Conservation (phyloP, 2,113 vertebrate genomes). For the Phrynocephalus versicolor region DNA sequence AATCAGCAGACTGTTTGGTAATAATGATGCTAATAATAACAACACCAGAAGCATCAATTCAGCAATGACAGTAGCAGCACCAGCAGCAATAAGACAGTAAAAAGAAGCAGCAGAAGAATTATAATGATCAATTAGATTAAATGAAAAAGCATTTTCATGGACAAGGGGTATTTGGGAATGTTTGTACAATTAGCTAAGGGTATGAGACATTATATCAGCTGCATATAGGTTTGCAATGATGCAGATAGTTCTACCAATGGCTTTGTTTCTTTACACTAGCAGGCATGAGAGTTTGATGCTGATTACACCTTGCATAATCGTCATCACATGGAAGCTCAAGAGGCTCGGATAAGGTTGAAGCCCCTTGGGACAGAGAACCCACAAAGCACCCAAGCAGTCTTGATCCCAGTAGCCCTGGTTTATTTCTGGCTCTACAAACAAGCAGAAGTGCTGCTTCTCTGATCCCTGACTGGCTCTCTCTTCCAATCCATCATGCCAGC, state of each 20-base stretch:
- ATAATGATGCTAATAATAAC: too few species aligned
- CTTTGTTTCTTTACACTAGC: background rate
- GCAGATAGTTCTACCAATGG: background rate
- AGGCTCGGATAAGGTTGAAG: conserved; percentile 6
- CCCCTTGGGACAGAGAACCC: conserved; percentile 13
- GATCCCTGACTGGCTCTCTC: conserved; percentile 19
- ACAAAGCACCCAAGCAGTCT: background rate
- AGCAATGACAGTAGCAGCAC: background rate
- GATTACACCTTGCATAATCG: conserved; percentile 19
- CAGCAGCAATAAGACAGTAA: background rate
- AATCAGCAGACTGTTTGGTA: too few species aligned
- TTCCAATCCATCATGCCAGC: fast-evolving
- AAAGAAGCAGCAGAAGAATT: background rate
- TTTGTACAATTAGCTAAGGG: background rate
- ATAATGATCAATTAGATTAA: background rate
- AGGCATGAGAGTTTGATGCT: conserved; percentile 2
- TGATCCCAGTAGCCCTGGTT: background rate
- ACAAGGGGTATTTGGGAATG: background rate
- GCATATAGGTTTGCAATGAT: background rate
- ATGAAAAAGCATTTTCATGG: background rate
- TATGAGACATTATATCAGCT: background rate
- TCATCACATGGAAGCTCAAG: background rate
- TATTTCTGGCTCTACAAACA: background rate
- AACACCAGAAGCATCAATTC: too few species aligned
- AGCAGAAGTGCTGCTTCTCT: background rate